Evolutionary conservation across 2,888 invertebrate genomes (phyloP).

Genomic region (Acleris emargana): DNA sequence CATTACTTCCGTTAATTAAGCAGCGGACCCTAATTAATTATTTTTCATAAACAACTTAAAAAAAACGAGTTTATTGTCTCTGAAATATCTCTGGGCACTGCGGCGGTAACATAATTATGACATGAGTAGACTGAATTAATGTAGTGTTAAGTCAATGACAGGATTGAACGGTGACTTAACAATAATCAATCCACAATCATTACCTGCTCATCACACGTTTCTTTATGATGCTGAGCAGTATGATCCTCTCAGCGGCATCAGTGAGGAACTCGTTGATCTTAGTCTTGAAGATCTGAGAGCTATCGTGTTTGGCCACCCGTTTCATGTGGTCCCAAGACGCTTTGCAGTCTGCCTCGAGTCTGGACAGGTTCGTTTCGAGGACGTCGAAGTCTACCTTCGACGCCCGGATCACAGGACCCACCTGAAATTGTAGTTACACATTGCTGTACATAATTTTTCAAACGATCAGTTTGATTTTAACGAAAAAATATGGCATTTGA

Average conservation of each 20-base stretch:
- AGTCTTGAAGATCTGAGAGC: slow-evolving; percentile 92
- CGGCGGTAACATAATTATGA: no score
- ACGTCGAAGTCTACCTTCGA: slow-evolving; percentile 98
- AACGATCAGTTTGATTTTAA: no score
- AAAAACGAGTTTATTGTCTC: no score
- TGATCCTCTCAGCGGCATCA: slow-evolving; percentile 98
- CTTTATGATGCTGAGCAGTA: slow-evolving; percentile 95
- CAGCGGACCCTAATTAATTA: no score
- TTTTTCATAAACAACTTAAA: no score
- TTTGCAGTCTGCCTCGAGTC: slow-evolving; percentile 98
- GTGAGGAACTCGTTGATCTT: slow-evolving; percentile 98
- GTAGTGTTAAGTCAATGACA: no score
- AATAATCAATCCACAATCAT: slow-evolving; percentile 13
- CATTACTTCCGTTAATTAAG: no score
- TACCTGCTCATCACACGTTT: slow-evolving; percentile 95
- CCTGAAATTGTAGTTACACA: slow-evolving; percentile 71
- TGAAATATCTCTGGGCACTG: no score
- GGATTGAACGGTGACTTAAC: no score
- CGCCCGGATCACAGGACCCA: slow-evolving; percentile 94
- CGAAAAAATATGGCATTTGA: no score
- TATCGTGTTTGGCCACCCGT: slow-evolving; percentile 97
- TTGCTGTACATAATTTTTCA: no score
- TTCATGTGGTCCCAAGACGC: slow-evolving; percentile 98
- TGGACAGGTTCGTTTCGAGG: slow-evolving; percentile 91
- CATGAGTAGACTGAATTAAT: no score